Conservation (phyloP, 2,113 vertebrate species). For the Coptodon rendalli region DNA sequence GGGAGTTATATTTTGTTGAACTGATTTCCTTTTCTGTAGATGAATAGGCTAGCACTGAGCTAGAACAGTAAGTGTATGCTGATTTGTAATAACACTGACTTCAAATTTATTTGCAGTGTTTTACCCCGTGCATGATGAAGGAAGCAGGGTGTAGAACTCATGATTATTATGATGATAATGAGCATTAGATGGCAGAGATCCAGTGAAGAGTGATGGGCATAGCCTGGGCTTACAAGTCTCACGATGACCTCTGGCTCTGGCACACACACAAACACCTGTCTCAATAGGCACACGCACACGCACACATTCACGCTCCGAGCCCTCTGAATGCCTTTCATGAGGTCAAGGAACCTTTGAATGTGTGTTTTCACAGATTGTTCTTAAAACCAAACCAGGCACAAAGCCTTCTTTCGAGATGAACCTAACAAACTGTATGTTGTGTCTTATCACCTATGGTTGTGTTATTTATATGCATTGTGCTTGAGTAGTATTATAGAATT, state of each 20-base stretch:
- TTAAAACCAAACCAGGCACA: not conserved
- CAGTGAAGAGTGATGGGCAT: conserved; percentile 54
- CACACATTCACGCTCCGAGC: not conserved
- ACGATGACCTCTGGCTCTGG: conserved; percentile 53
- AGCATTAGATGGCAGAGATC: conserved; percentile 45
- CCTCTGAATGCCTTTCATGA: not conserved
- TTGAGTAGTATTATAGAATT: not conserved
- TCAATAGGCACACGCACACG: not conserved
- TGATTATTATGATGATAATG: conserved; percentile 54
- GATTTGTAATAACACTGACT: not conserved
- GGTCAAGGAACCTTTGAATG: not conserved
- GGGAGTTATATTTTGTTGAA: not conserved
- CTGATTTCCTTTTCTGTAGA: not conserved
- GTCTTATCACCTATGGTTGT: not conserved
- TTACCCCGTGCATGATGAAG: not conserved
- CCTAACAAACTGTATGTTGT: not conserved
- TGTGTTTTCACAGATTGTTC: not conserved
- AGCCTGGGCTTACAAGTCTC: conserved; percentile 47
- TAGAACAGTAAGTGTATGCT: not conserved
- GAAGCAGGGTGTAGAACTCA: conserved; percentile 11
- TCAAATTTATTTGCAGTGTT: conserved; percentile 20
- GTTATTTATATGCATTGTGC: not conserved
- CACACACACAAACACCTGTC: not conserved
- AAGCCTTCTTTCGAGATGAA: not conserved
- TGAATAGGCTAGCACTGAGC: not conserved